Conservation (phyloP, 2,888 invertebrate genomes). For the Galerucella pusilla region DNA sequence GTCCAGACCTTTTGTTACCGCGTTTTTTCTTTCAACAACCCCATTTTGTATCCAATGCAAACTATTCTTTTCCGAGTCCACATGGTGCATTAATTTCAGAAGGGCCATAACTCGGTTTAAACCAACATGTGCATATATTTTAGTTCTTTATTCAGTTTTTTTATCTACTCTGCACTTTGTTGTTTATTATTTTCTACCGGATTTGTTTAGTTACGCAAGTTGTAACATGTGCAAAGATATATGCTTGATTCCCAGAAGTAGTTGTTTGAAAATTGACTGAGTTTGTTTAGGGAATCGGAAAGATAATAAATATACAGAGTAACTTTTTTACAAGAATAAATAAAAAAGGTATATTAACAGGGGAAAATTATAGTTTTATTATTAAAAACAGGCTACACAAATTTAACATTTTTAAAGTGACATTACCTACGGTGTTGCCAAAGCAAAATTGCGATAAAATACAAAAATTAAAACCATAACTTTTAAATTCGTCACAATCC, state of each 20-base stretch:
- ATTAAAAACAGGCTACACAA: no score
- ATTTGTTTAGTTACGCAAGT: slow-evolving; percentile 29
- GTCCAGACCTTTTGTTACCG: slow-evolving; percentile 38
- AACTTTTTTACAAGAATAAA: neutral
- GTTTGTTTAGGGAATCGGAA: slow-evolving; percentile 18
- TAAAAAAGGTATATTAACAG: no score
- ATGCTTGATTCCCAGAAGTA: slow-evolving; percentile 38
- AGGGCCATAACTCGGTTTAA: slow-evolving; percentile 8
- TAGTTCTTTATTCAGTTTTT: slow-evolving; percentile 21
- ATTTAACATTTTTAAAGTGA: no score
- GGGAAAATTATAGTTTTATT: no score
- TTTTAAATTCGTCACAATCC: no score
- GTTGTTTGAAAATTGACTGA: neutral
- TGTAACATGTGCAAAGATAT: slow-evolving; percentile 35
- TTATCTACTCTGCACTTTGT: neutral
- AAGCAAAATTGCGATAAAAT: no score
- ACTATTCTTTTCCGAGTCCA: slow-evolving; percentile 17
- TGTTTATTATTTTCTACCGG: slow-evolving; percentile 24
- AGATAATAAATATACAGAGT: neutral
- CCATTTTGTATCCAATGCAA: slow-evolving; percentile 4
- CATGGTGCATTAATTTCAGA: slow-evolving; percentile 27
- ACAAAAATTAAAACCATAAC: no score
- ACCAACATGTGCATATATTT: slow-evolving; percentile 22
- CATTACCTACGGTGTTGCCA: no score
- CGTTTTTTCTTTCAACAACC: slow-evolving; percentile 39